A percentile compares a stretch with the other conserved stretches of the same genome.
These are phyloP conservation scores for Sebastiscus tertius DNA, from an alignment of 2,797 vertebrate genomes.

Conservation along the genomic window DNA sequence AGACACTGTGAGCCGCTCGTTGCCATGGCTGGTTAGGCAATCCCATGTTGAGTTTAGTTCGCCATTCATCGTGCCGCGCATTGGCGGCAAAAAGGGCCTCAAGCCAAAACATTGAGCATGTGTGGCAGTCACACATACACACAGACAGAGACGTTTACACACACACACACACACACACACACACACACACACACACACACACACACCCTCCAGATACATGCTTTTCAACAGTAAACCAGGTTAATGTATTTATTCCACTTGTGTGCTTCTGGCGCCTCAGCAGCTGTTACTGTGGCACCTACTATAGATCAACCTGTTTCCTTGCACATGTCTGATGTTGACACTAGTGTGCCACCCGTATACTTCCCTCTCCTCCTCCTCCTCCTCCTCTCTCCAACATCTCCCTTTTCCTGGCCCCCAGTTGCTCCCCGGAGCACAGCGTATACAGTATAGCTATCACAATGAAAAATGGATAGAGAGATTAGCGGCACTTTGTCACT, in stretches of 20 bases:
- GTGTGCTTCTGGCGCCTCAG: conserved; percentile 23
- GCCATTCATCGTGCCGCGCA: not conserved
- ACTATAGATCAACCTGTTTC: conserved; percentile 54
- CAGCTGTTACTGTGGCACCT: conserved; percentile 47
- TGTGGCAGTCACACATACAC: not conserved
- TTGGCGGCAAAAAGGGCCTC: conserved; percentile 16
- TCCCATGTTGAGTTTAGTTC: conserved; percentile 16
- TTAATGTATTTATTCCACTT: conserved; percentile 59
- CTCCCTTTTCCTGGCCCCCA: conserved; percentile 11
- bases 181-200: not conserved
- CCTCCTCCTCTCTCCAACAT: not conserved
- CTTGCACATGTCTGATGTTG: conserved; percentile 33
- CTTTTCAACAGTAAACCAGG: conserved; percentile 46
- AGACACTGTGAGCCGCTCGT: not conserved
- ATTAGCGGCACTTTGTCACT: conserved; percentile 66
- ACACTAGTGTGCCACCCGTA: conserved; percentile 24
- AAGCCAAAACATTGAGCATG: conserved; percentile 18
- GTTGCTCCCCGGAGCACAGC: conserved; percentile 36
- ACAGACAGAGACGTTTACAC: not conserved
- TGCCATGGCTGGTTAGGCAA: conserved; percentile 42
- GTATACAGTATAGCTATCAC: conserved; percentile 33
- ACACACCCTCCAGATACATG: conserved; percentile 31
- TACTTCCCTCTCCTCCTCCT: not conserved
- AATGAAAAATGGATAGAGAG: conserved; percentile 65
- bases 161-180: not conserved